Base-by-base conservation (phyloP, 2,888 invertebrate species). In the Branchipolynoe longqiensis region DNA sequence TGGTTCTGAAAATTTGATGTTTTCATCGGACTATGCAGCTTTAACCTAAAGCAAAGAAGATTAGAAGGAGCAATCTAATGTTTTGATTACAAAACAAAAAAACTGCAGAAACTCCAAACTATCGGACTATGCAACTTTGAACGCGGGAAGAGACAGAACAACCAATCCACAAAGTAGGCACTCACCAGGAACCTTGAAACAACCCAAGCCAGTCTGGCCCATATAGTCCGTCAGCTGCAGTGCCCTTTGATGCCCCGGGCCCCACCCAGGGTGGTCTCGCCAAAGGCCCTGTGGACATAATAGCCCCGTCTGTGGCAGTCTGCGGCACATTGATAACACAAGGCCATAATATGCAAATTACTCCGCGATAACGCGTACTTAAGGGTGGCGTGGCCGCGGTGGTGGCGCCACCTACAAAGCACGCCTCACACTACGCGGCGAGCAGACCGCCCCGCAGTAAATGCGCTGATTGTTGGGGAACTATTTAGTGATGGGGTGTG, bases 321-420 rank as follows among this genome's bases (percentile, higher is more conserved):
- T 36, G 69, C 69, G 69, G 69, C 25, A 22, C 69, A 4, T n/a
- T 1, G 69, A 69, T 69, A 69, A 69, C 36, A 69, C 69, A 69
- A 69, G 69, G 69, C 38, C 38, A 69, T 69, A 69, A 69, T 36
- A 69, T 69, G 69, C 69, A 69, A 69, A 69, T 69, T 1, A 36
- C 8, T 14, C 38, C 4, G 3, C 14, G 69, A 69, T 69, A 36
- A 4, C 22, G 12, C 14, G 69, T 38, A 8, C 8, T 48, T 48
- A 12, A 8, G 8, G 48, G 18, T 18, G 18, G 48, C 48, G 48
- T 8, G 48, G 48, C 48, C n/a, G n/a, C n/a, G n/a, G n/a, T n/a
- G 48, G 18, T 48, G 8, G 48, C 18, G 48, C 48, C 48, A 48
- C 48, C 18, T 48, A 8, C 48, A 48, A 18, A 48, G 48, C 18